Conservation (phyloP, 64 coral and sea anemone genomes). For the Dendrophyllia cribrosa region DNA sequence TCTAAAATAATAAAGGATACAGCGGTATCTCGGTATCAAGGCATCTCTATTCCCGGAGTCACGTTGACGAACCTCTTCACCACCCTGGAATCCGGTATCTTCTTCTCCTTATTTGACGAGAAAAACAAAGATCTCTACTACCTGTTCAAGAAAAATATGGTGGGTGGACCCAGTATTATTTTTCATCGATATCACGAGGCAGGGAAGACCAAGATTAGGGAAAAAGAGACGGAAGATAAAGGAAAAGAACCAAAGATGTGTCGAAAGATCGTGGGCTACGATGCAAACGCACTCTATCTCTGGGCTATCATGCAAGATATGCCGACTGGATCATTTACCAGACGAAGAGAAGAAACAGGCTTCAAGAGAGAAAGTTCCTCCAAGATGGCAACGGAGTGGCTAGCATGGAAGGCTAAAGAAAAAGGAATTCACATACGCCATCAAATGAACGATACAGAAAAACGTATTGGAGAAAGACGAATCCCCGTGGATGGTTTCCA, state of each 20-base stretch:
- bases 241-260: conserved; percentile 43
- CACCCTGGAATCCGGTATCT: conserved; percentile 12
- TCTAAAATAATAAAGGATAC: too few relatives aligned
- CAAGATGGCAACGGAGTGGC: conserved; percentile 16
- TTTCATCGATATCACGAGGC: conserved; percentile 20
- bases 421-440: conserved; percentile 41
- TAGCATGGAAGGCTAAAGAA: conserved; percentile 21
- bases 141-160: conserved; percentile 5
- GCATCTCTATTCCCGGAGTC: conserved; percentile 18
- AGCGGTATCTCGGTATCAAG: too few relatives aligned
- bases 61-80: conserved; percentile 45
- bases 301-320: conserved; percentile 51
- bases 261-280: conserved; percentile 45
- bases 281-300: conserved; percentile 49
- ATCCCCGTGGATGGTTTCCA: conserved; percentile 45
- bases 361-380: conserved; percentile 20
- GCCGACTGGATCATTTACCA: background rate
- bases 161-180: conserved; percentile 30
- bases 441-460: conserved; percentile 27
- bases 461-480: background rate
- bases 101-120: background rate
- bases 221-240: background rate
- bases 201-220: conserved; percentile 12
- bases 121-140: conserved; percentile 36
- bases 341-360: background rate